Conservation (phyloP, 2,113 vertebrate genomes). For the Hemibagrus wyckioides region DNA sequence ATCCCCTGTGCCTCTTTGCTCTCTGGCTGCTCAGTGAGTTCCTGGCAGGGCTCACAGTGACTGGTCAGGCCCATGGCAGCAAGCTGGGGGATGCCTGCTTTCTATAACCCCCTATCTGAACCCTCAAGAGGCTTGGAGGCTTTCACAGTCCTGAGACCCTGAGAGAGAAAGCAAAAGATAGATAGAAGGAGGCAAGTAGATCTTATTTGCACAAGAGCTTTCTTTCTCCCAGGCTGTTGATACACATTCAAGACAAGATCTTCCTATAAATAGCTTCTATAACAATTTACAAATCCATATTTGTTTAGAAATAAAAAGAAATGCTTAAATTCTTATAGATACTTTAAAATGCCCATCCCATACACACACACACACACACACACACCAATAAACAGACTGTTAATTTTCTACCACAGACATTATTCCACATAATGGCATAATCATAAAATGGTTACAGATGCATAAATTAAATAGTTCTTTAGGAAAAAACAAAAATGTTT, state of each 20-base stretch:
- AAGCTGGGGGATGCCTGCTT: slow-evolving; percentile 73
- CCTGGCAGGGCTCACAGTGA: slow-evolving; percentile 67
- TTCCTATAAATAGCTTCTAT: slow-evolving; percentile 24
- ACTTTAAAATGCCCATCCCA: background rate
- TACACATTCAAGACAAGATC: slow-evolving; percentile 19
- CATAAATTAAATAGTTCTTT: background rate
- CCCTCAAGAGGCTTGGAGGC: slow-evolving; percentile 69
- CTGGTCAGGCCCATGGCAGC: slow-evolving; percentile 73
- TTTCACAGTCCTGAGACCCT: slow-evolving; percentile 65
- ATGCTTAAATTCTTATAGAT: background rate
- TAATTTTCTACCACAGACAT: background rate
- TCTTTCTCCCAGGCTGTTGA: slow-evolving; percentile 41
- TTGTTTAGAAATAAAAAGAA: background rate
- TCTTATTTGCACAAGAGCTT: slow-evolving; percentile 47
- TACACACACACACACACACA: too few species aligned
- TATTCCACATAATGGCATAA: background rate
- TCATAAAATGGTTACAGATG: background rate
- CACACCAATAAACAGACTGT: background rate
- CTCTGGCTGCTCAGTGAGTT: slow-evolving; percentile 75
- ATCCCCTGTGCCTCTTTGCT: slow-evolving; percentile 80
- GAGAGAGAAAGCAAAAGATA: slow-evolving; percentile 31
- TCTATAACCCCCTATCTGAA: slow-evolving; percentile 69
- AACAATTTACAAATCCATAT: background rate
- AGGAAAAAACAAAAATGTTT: background rate
- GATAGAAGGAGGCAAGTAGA: slow-evolving; percentile 4